Evolutionary conservation across 2,888 invertebrate species (phyloP), one percentile per base, ranked within the genome.

Genomic region (Unio pictorum): DNA sequence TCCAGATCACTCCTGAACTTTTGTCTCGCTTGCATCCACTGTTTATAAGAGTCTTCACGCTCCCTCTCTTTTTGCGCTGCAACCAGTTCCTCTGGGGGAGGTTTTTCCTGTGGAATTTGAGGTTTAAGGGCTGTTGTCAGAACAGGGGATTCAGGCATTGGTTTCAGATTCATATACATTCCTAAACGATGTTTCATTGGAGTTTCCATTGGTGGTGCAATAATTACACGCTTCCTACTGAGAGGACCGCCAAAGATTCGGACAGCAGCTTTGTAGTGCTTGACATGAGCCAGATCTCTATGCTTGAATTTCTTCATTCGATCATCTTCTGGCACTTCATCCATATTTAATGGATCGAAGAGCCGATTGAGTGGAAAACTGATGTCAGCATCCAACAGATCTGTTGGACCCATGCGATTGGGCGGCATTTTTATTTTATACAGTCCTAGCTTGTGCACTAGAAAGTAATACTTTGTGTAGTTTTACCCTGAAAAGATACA

Each of bases 171-270:
- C 1, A 73, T 34, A 69, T 85, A 86, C 55, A 81, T 11, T 0
- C 85, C 86, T 23, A 85, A 76, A 70, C 83, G 72, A 56, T 85
- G 84, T 70, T 84, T 85, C 56, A 82, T 58, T 4, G 82, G 84
- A n/a, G 80, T 80, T 74, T 87, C 84, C 86, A 87, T 87, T 0
- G 86, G 84, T 55, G 87, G 86, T 7, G 88, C 88, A 55, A 84
- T 69, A 67, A 87, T 81, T 0, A 83, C 79, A 63, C 88, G 77
- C 66, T 84, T 86, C 28, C 89, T 71, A 70, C 84, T 86, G 5
- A 79, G 69, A 2, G 89, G 87, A 0, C 81, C 85, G 30, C 88
- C 87, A 84, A 87, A 89, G 66, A 88, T 84, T 72, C 85, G 87
- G 8, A 84, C 83, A 8, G 88, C 89, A 60, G 86, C 82, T 71